Evolutionary conservation across 2,888 invertebrate genomes (phyloP), one percentile per base, ranked within the genome.

Genomic region (Dysmachus trigonus): DNA sequence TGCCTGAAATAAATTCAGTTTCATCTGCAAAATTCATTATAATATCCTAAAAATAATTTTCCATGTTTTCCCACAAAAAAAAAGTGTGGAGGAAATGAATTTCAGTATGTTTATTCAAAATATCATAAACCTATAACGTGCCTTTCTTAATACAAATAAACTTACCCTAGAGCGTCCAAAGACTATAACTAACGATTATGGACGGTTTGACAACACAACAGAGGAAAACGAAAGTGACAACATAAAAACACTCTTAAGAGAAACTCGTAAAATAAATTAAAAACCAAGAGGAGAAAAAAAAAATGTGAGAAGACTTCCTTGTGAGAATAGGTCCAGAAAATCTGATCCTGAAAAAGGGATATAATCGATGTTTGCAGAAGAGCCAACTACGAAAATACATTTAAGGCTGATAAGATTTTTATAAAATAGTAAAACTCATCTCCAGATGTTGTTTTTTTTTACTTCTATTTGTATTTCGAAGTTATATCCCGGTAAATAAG

Each of bases 281-380:
- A 82, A 82, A 71, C 31, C 22, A n/a, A 81, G 6, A 31, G 15
- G 7, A 30, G 53, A 87, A 86, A 30, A 83, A 79, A 71, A 86
- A 30, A 83, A 79, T 51, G 30, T 79, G 83, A 76, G 87, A 18
- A 47, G 86, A 30, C 51, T 53, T 76, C 73, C 74, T 41, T 22
- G 73, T 41, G 27, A n/a, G n/a, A 87, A 51, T 72, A 35, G 84
- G 85, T 87, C 81, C 72, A 85, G 85, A 87, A 88, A 88, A 87
- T 87, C 85, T 83, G 27, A 88, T 87, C 86, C 88, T 85, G 72
- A 85, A 87, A 87, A n/a, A n/a, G n/a, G 87, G 87, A 87, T 88
- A 88, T 41, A 13, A 88, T 87, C 87, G 86, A 86, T 88, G 88
- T 88, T 88, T 88, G 87, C 86, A 88, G 84, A 88, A 87, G 85